A percentile compares a stretch with the other conserved stretches of the same genome.
phyloP scores from a whole-genome alignment of 2,113 vertebrate genomes.

The Phylloscopus whistleri region DNA sequence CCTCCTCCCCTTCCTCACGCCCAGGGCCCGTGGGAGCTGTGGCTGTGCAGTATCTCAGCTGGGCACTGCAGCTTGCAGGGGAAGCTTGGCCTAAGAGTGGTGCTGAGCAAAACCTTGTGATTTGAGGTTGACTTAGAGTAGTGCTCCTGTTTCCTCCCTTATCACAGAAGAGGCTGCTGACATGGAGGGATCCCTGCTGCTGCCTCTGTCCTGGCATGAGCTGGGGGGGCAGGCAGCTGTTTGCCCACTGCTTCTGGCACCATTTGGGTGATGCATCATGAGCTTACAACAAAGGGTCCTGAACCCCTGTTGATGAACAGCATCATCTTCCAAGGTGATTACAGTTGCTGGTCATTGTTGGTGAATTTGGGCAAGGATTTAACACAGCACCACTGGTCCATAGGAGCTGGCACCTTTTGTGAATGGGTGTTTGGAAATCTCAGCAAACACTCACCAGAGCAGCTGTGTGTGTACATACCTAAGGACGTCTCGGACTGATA shows the following conservation, averaged over 20 bases:
- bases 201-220: background rate
- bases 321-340: background rate
- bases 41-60: background rate
- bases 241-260: background rate
- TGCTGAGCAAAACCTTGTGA: background rate
- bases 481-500: background rate
- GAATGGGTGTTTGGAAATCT: background rate
- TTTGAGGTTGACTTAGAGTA: background rate
- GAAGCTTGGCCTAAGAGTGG: rapidly evolving
- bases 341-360: background rate
- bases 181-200: background rate
- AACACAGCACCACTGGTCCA: background rate
- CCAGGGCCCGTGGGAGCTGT: background rate
- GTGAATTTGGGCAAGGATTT: background rate
- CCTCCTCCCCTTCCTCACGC: background rate
- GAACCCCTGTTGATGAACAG: background rate
- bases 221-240: no score
- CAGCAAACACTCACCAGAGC: background rate
- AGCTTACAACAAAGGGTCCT: background rate
- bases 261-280: background rate
- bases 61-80: background rate
- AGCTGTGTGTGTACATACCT: background rate
- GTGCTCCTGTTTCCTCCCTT: background rate
- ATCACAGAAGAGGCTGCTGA: background rate
- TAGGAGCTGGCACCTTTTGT: background rate